Conservation (phyloP, 2,113 vertebrate species). For the Etia nguti region DNA sequence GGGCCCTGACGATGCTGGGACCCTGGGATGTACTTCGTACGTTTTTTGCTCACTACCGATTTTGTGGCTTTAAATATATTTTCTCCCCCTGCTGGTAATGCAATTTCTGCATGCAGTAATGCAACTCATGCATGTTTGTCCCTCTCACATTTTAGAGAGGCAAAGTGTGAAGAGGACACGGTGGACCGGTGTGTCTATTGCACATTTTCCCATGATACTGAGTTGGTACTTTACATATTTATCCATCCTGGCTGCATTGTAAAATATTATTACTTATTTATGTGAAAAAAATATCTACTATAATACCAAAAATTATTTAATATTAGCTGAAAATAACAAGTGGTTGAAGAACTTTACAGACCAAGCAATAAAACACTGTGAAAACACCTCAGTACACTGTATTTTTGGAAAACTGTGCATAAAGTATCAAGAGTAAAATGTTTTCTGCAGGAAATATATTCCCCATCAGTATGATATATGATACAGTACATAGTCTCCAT, state of each 20-base stretch:
- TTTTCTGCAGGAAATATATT: background rate
- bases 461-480: background rate
- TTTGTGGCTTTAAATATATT: background rate
- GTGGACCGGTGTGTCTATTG: background rate
- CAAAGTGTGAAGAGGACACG: background rate
- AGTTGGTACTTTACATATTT: background rate
- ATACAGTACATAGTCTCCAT: accelerated
- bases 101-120: background rate
- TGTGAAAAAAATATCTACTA: background rate
- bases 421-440: background rate
- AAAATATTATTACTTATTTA: background rate
- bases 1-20: accelerated
- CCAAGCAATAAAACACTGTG: too few species aligned
- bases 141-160: background rate
- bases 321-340: too few species aligned
- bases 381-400: background rate
- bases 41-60: too few species aligned
- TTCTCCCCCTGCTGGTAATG: background rate
- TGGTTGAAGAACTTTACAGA: too few species aligned
- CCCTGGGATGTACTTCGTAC: accelerated
- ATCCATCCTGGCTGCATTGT: background rate
- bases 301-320: background rate
- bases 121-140: background rate
- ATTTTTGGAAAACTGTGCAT: background rate
- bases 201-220: background rate